Evolutionary conservation across 2,113 vertebrate genomes (phyloP), one percentile per base, ranked within the genome.

Genomic region (Leuciscus idus): DNA sequence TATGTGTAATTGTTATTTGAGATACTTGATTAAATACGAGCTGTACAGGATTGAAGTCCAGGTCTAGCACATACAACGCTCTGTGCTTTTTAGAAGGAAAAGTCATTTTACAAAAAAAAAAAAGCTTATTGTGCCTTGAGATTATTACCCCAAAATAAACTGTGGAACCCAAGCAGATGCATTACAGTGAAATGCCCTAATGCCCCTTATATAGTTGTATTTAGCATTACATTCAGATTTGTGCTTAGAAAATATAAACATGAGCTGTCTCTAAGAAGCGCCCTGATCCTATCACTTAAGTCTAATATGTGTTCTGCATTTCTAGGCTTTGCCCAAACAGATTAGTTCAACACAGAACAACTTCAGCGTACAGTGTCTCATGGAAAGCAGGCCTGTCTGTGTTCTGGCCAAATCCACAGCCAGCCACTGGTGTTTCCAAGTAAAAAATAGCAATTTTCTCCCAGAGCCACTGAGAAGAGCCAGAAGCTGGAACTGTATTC

Each of bases 1-100:
- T 73, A 66, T 30, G 33, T 89, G 87, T 94, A 91, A 92, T 94
- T 93, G 90, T 93, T 91, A 92, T 91, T 94, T 90, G 92, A 93
- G 93, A 94, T 94, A 95, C 93, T 95, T 96, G 93, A 94, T 94
- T 93, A 93, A 94, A 94, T 92, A 93, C 89, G 92, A 94, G 92
- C 89, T 94, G 94, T 95, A 95, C 92, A 95, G 93, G 92, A 75
- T 93, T 92, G 86, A 93, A 90, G 93, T 95, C 92, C 94, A 94
- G 89, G 91, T 93, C 93, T 94, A 94, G 95, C 94, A 95, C 93
- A 95, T 94, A 95, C 91, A 61, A 92, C 87, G 83, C 52, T 33
- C 4, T 86, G 23, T 84, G 68, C 33, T 84, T 70, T 33, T 64
- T 81, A 59, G 36, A 62, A 73, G 62, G 61, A 43, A 62, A 39